Conservation (phyloP, 2,113 vertebrate genomes). For the Mesocricetus auratus region DNA sequence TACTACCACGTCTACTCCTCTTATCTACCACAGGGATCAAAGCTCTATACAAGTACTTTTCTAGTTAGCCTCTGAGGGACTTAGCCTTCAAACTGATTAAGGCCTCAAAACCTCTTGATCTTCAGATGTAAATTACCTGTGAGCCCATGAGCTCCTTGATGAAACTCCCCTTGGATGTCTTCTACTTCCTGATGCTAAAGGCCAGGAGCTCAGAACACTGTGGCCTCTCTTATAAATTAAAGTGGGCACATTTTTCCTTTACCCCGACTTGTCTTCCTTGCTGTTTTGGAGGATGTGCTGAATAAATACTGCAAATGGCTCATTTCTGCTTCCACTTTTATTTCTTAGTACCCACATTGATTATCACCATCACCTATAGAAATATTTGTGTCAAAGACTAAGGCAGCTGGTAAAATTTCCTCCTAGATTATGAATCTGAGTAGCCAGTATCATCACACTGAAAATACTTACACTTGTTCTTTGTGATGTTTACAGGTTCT, state of each 20-base stretch:
- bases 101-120: slow-evolving; percentile 51
- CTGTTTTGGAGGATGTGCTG: slow-evolving; percentile 61
- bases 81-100: slow-evolving; percentile 56
- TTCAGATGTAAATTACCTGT: slow-evolving; percentile 73
- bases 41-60: slow-evolving; percentile 44
- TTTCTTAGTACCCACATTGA: slow-evolving; percentile 67
- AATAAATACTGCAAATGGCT: slow-evolving; percentile 79
- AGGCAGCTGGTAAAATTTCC: slow-evolving; percentile 73
- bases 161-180: slow-evolving; percentile 13
- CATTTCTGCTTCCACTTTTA: slow-evolving; percentile 76
- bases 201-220: slow-evolving; percentile 30
- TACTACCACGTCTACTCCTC: neutral
- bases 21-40: neutral
- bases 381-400: slow-evolving; percentile 81
- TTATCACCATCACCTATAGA: slow-evolving; percentile 79
- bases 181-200: slow-evolving; percentile 61
- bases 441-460: slow-evolving; percentile 47
- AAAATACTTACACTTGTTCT: slow-evolving; percentile 75
- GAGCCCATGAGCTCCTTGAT: neutral
- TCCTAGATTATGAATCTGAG: slow-evolving; percentile 70
- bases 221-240: slow-evolving; percentile 65
- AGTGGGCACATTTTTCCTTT: slow-evolving; percentile 64
- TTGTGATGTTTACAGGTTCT: slow-evolving; percentile 72
- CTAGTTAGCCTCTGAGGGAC: slow-evolving; percentile 34
- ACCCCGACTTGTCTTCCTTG: slow-evolving; percentile 59